Base-by-base conservation (phyloP, 2,113 vertebrate species). In the Campylomormyrus tamandua region DNA sequence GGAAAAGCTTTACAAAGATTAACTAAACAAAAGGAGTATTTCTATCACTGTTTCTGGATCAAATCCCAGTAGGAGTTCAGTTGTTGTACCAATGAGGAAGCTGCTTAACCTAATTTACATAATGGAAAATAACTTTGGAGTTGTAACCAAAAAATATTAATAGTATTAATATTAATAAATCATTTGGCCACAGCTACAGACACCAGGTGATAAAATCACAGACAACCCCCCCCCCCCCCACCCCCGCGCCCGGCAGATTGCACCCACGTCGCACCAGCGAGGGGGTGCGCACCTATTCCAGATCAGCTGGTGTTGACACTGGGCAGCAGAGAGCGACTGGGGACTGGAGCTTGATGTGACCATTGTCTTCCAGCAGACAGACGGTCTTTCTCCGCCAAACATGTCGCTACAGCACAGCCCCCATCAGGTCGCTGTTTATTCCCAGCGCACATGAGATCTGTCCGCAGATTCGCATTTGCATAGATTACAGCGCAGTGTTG, bases 171-270 rank as follows among this genome's bases (percentile, higher is more conserved):
- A 80, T 80, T 80, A 80, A 80, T 80, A 42, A 39, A 80, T 39
- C 74, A 6, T 35, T 80, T 39, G 13, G 70, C 70, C 70, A 17
- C 31, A 6, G 39, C 35, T 17, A 19, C 74, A 80, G 35, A 80
- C 27, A 19, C 74, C 74, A 94, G 94, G 93, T 92, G 90, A 89
- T 87, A 91, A 87, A 91, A 90, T 92, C 91, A 90, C 88, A 91
- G 84, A 77, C 13, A n/a, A 90, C 50, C 27, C 52, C 56, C 90
- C 50, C 46, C 3, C 90, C 52, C 56, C 90, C 52, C n/a, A 2
- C 9, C 48, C 7, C 49, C 11, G 5, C 5, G 0, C 66, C 50
- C 85, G 48, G 35, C 45, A 52, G 56, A 53, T 35, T 21, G 35
- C 35, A 39, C 50, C 90, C 19, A 21, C 48, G 53, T 62, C 92